Evolutionary conservation across 2,888 invertebrate species (phyloP), one percentile per base, ranked within the genome.

Genomic region (Andrena flavipes): DNA sequence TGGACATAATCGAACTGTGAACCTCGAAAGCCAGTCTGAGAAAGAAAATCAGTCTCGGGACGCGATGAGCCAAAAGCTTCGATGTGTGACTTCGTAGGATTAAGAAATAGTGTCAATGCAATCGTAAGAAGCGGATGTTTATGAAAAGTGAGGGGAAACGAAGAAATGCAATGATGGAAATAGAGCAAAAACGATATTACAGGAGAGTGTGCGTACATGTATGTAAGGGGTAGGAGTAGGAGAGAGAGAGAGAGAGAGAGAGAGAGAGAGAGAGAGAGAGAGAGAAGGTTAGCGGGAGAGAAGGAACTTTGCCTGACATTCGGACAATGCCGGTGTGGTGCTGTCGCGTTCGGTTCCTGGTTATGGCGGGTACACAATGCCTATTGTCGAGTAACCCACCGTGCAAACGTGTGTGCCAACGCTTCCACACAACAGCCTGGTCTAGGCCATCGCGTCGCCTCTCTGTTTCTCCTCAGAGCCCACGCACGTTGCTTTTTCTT

Each of bases 321-420:
- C 92, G 93, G 93, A 93, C 92, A 93, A 93, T 92, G 89, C 91
- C 87, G 90, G 89, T 87, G 90, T 90, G 89, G 87, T 87, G 91
- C 90, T 91, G 93, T 92, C 92, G 91, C 90, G 90, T 92, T 93
- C 90, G 91, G 91, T 91, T 91, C 90, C 93, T 93, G 93, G 91
- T 93, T 92, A 93, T 93, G 93, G 93, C 93, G 93, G 91, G 90
- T 91, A 89, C 92, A 93, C 93, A 93, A 93, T 93, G 92, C 93
- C 92, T 92, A 93, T 90, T 93, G 93, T 93, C 92, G 93, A 90
- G 85, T 89, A 90, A 90, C 89, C 90, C 89, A 90, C 82, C 87
- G 87, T 89, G 90, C 89, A 90, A 90, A 88, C 89, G 90, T 91
- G 91, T 91, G 90, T 92, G 92, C 90, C 90, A 86, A 89, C 90